These are phyloP conservation scores for Nothocercus nigrocapillus DNA, from an alignment of 2,113 vertebrate genomes.

Conservation along the genomic window DNA sequence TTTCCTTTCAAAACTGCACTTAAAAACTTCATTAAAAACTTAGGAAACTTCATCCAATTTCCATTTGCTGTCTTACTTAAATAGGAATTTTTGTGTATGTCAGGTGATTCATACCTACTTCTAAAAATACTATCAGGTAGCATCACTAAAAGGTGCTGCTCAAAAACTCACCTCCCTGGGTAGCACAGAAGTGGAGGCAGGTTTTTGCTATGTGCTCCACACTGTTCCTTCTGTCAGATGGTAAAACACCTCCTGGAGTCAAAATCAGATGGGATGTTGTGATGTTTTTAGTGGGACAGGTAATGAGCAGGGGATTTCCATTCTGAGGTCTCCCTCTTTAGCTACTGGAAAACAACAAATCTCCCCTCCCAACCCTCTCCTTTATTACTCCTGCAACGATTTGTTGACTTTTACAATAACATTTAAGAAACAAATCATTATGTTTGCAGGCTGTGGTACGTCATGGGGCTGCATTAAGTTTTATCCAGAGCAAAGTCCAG, in stretches of 20 bases:
- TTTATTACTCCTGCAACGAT: conserved; percentile 39
- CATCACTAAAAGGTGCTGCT: conserved; percentile 7
- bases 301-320: background rate
- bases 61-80: background rate
- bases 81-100: background rate
- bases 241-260: background rate
- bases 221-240: background rate
- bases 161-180: conserved; percentile 51
- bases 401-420: conserved; percentile 47
- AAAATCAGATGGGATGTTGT: background rate
- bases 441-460: background rate
- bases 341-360: background rate
- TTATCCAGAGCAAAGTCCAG: conserved; percentile 71
- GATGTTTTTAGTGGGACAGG: background rate
- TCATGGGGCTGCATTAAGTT: conserved; percentile 36
- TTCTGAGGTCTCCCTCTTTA: background rate
- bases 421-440: conserved; percentile 45
- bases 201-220: background rate
- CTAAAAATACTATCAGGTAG: background rate
- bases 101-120: background rate
- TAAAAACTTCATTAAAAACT: background rate
- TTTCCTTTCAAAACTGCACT: background rate
- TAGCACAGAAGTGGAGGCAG: background rate
- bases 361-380: conserved; percentile 1
- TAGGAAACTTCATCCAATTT: background rate